Conservation (phyloP, 2,113 vertebrate genomes). For the Chauna torquata region DNA sequence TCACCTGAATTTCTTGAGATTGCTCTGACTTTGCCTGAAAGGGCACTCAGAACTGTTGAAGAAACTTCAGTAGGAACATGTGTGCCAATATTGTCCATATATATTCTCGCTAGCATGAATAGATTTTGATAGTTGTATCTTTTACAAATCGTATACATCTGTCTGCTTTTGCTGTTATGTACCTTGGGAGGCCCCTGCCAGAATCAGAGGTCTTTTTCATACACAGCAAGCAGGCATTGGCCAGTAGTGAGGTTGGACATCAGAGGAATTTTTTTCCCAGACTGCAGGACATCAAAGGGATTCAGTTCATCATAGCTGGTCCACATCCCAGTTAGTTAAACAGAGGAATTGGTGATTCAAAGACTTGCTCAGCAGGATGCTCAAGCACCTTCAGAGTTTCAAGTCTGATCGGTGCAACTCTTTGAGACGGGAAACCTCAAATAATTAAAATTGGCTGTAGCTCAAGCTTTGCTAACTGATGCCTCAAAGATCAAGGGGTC, state of each 20-base stretch:
- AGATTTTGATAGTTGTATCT: neutral
- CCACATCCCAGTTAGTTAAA: neutral
- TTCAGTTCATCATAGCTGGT: neutral
- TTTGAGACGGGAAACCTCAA: neutral
- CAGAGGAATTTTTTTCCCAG: neutral
- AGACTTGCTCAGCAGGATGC: neutral
- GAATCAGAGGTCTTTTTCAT: neutral
- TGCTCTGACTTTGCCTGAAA: neutral
- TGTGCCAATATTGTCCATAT: neutral
- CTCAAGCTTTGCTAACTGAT: neutral
- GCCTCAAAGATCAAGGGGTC: neutral
- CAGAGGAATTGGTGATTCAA: neutral
- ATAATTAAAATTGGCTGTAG: neutral
- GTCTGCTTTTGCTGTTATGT: neutral
- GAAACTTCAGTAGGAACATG: accelerated
- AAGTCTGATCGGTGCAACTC: neutral
- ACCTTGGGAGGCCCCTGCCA: neutral
- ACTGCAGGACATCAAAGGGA: neutral
- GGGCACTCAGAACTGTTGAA: neutral
- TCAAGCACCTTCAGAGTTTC: neutral
- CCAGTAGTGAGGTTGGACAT: neutral
- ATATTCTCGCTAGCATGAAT: neutral
- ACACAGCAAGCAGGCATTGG: neutral
- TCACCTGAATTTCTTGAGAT: neutral
- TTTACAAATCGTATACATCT: neutral